A percentile compares a stretch with the other conserved stretches of the same genome.
phyloP scores from a whole-genome alignment of 2,113 vertebrate genomes.

The Pardalotus punctatus region DNA sequence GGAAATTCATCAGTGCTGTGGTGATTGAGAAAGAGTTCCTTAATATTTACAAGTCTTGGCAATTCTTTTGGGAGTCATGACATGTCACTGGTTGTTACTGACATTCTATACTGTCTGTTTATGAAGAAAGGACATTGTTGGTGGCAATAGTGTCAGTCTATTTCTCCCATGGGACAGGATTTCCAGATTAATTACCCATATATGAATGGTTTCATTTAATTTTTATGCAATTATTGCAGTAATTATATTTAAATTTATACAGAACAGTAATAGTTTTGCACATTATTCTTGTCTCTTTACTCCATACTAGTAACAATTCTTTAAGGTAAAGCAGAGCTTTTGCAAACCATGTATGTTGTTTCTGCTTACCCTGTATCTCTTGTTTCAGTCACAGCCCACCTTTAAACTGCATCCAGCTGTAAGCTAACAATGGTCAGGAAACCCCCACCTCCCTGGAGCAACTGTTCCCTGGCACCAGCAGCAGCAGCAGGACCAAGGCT shows the following conservation, averaged over 20 bases:
- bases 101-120: constrained; percentile 59
- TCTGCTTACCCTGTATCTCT: neutral
- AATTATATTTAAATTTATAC: neutral
- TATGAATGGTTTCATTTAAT: constrained; percentile 49
- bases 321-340: neutral
- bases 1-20: constrained; percentile 57
- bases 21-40: constrained; percentile 45
- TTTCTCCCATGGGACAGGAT: constrained; percentile 64
- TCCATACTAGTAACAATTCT: neutral
- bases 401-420: neutral
- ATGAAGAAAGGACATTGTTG: constrained; percentile 53
- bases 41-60: constrained; percentile 24
- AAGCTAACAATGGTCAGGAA: neutral
- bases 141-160: constrained; percentile 42
- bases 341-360: rapidly evolving
- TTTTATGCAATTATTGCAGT: neutral
- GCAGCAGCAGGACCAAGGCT: neutral
- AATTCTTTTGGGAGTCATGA: constrained; percentile 33
- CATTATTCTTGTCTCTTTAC: neutral
- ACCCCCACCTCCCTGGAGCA: no score
- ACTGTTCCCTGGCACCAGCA: neutral
- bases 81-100: constrained; percentile 51
- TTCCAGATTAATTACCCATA: constrained; percentile 44
- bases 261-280: neutral
- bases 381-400: neutral